Conservation (phyloP, 2,113 vertebrate species). For the Sebastes fasciatus region DNA sequence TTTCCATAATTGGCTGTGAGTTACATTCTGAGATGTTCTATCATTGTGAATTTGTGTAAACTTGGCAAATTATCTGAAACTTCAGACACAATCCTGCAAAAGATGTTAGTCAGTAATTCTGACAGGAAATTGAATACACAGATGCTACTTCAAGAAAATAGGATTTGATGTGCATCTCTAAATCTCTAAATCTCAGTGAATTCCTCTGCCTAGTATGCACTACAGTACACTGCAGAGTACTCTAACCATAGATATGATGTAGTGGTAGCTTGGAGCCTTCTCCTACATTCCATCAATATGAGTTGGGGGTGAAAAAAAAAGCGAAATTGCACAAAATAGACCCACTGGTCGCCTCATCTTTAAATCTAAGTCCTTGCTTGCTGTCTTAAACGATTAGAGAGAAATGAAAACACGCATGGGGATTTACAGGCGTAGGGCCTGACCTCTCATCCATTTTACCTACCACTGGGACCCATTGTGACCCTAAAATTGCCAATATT, state of each 20-base stretch:
- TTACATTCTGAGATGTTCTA: slow-evolving; percentile 22
- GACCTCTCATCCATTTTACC: slow-evolving; percentile 78
- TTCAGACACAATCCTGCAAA: not conserved
- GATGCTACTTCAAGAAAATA: not conserved
- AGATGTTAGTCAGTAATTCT: slow-evolving; percentile 1
- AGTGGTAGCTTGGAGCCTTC: not conserved
- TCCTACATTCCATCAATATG: slow-evolving; percentile 54
- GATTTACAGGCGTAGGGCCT: slow-evolving; percentile 74
- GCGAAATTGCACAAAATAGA: slow-evolving; percentile 52
- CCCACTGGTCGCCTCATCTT: slow-evolving; percentile 55
- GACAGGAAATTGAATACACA: slow-evolving; percentile 1
- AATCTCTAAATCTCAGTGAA: not conserved
- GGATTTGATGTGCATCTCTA: not conserved
- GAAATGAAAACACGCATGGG: slow-evolving; percentile 72
- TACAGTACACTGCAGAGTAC: not conserved
- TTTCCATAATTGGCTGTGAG: slow-evolving; percentile 40
- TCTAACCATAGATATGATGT: slow-evolving; percentile 20
- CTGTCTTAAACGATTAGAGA: slow-evolving; percentile 77
- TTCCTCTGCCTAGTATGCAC: not conserved
- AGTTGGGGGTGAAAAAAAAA: slow-evolving; percentile 27
- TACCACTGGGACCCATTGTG: slow-evolving; percentile 73
- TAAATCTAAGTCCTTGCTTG: slow-evolving; percentile 70
- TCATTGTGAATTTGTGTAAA: slow-evolving; percentile 34
- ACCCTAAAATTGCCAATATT: slow-evolving; percentile 82
- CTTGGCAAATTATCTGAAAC: slow-evolving; percentile 39